A percentile compares a stretch with the other conserved stretches of the same genome.
Evolutionary conservation across 1,140 invertebrate species (phyloP).

Genomic region (Zaprionus ornatus): DNA sequence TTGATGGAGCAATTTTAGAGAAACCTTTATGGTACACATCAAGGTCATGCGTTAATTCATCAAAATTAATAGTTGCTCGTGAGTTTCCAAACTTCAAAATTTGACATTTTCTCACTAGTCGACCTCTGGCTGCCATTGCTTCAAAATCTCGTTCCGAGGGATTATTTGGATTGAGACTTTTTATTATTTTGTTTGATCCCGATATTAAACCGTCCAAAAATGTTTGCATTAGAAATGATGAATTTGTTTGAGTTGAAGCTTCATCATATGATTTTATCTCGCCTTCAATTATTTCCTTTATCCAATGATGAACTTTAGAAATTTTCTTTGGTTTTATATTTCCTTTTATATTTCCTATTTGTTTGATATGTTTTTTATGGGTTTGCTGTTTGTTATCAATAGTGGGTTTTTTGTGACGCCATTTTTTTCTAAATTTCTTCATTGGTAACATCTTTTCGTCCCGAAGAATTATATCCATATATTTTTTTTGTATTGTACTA

Average conservation of each 20-base stretch:
- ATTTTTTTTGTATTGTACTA: too few species aligned
- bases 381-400: neutral
- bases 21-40: neutral
- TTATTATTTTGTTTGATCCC: neutral
- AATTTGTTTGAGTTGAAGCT: neutral
- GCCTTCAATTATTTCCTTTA: neutral
- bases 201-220: neutral
- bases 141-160: neutral
- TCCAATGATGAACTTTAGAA: neutral
- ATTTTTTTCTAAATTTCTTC: too few species aligned
- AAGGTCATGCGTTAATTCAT: neutral
- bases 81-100: neutral
- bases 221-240: neutral
- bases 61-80: neutral
- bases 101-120: neutral
- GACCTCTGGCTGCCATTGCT: neutral
- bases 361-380: neutral
- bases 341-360: too few species aligned
- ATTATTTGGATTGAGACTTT: neutral
- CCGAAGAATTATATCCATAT: too few species aligned
- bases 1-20: too few species aligned
- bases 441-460: too few species aligned
- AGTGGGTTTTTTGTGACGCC: too few species aligned
- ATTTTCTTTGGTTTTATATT: too few species aligned
- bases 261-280: neutral